Evolutionary conservation across 2,113 vertebrate genomes (phyloP).

Genomic region (Tautogolabrus adspersus): DNA sequence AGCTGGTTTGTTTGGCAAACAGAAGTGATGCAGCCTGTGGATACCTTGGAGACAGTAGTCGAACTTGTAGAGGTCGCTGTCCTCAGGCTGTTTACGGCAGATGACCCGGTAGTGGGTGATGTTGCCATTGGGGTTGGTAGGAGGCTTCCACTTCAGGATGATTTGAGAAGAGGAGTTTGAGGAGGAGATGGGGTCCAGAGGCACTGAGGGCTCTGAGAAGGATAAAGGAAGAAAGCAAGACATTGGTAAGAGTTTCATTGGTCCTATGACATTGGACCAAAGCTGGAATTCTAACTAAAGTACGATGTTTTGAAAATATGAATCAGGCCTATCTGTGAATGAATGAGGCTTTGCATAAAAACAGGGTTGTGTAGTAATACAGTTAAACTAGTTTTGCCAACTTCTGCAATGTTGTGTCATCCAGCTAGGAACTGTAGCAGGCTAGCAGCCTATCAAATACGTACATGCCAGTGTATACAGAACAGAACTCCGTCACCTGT

Average conservation of each 20-base stretch:
- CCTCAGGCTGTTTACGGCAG: constrained; percentile 92
- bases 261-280: not conserved
- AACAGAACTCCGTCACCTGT: too few species aligned
- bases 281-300: not conserved
- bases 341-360: too few species aligned
- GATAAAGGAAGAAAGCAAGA: not conserved
- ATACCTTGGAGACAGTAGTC: constrained; percentile 97
- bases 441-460: too few species aligned
- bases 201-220: constrained; percentile 90
- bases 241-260: not conserved
- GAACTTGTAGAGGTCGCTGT: constrained; percentile 91
- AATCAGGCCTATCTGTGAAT: too few species aligned
- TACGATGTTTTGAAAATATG: too few species aligned
- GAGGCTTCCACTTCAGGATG: constrained; percentile 95
- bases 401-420: too few species aligned
- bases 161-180: constrained; percentile 97
- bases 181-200: constrained; percentile 92
- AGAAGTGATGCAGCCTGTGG: not conserved
- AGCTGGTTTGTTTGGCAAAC: not conserved
- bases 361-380: too few species aligned
- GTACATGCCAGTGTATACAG: too few species aligned
- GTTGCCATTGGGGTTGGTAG: constrained; percentile 94
- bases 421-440: too few species aligned
- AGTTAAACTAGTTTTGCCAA: too few species aligned
- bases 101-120: constrained; percentile 95